phyloP scores from a whole-genome alignment of 1,140 invertebrate species.

The Psilanteris sp. region DNA sequence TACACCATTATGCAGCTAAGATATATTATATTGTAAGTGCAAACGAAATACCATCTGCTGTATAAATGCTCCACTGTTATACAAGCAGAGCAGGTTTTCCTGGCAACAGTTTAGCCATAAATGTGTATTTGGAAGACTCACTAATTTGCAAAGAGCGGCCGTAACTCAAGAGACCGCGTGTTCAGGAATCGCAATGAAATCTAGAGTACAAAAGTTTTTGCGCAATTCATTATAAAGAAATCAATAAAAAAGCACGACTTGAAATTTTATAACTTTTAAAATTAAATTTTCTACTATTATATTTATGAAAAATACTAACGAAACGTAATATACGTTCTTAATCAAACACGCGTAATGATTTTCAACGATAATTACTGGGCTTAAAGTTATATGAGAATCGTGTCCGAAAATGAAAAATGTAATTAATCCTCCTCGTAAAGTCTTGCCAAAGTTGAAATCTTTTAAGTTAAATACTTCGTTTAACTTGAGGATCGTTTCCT shows the following conservation, averaged over 20 bases:
- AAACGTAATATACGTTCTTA: slow-evolving; percentile 16
- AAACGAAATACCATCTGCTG: slow-evolving; percentile 51
- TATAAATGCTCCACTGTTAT: slow-evolving; percentile 60
- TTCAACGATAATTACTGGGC: slow-evolving; percentile 22
- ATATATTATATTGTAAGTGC: slow-evolving; percentile 55
- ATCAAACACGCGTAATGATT: slow-evolving; percentile 12
- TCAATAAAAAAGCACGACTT: slow-evolving; percentile 18
- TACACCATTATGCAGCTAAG: slow-evolving; percentile 47
- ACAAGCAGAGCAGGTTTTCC: slow-evolving; percentile 16
- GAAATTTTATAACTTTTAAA: slow-evolving; percentile 19
- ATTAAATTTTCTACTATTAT: slow-evolving; percentile 3
- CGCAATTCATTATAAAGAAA: slow-evolving; percentile 27
- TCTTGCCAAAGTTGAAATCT: slow-evolving; percentile 33
- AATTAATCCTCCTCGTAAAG: slow-evolving; percentile 26
- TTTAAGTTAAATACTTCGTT: slow-evolving; percentile 44
- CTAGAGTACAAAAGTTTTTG: slow-evolving; percentile 21
- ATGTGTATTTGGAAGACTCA: slow-evolving; percentile 50
- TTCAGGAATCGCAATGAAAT: slow-evolving; percentile 38
- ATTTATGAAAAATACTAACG: slow-evolving; percentile 13
- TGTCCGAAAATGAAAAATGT: slow-evolving; percentile 33
- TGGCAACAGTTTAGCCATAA: slow-evolving; percentile 37
- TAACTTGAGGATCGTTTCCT: slow-evolving; percentile 34
- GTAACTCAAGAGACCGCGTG: slow-evolving; percentile 35
- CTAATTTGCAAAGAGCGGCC: slow-evolving; percentile 39
- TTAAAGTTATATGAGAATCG: slow-evolving; percentile 23